phyloP scores from a whole-genome alignment of 2,888 invertebrate genomes.

The Xestia c-nigrum region DNA sequence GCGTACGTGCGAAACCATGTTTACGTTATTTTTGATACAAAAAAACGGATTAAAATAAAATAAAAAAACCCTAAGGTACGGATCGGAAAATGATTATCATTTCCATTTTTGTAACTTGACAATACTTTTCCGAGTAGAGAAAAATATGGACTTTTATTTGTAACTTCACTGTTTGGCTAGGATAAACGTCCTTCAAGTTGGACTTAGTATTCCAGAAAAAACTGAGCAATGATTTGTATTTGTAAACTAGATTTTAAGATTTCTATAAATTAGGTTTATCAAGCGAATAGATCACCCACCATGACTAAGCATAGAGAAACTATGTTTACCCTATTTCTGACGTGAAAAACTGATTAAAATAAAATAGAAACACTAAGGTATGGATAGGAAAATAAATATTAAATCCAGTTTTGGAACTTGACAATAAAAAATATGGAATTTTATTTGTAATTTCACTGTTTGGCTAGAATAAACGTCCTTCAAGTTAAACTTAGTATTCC shows the following conservation, averaged over 20 bases:
- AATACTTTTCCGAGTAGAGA: background rate
- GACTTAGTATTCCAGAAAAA: background rate
- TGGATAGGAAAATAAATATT: background rate
- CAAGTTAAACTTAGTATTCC: background rate
- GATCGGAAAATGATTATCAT: background rate
- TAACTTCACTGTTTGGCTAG: background rate
- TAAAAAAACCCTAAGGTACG: background rate
- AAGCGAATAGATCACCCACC: no score
- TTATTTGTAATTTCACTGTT: background rate
- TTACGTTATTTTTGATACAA: background rate
- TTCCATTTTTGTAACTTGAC: background rate
- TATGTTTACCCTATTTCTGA: background rate
- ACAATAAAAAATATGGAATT: background rate
- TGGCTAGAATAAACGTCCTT: background rate
- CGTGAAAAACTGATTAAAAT: background rate
- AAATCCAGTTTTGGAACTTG: background rate
- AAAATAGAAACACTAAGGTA: background rate
- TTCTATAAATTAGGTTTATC: no score
- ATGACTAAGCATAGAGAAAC: no score
- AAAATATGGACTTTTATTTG: background rate
- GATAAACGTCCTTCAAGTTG: background rate
- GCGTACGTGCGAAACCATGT: background rate
- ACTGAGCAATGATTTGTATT: background rate
- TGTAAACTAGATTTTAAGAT: conserved; percentile 8
- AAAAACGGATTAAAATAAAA: background rate